A percentile compares a stretch with the other conserved stretches of the same genome.
phyloP scores from a whole-genome alignment of 1,140 invertebrate genomes.

The Trissolcus basalis region DNA sequence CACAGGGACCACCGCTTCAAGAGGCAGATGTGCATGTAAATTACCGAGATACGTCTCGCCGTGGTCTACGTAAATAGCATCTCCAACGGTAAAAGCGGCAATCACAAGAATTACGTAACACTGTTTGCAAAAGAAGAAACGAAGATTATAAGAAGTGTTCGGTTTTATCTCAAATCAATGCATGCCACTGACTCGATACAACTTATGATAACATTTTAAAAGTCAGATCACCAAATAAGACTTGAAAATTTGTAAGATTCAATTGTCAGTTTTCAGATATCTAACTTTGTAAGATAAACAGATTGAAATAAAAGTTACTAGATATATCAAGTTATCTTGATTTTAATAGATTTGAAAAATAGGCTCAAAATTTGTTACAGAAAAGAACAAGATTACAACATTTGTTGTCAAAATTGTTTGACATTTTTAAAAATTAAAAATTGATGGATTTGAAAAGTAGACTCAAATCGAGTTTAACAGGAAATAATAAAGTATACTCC shows the following conservation, averaged over 20 bases:
- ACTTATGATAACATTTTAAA: no score
- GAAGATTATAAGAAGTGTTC: not conserved
- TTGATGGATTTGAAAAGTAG: not conserved
- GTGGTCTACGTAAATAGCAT: constrained; percentile 49
- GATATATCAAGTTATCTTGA: no score
- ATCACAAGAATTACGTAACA: constrained; percentile 29
- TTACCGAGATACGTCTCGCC: constrained; percentile 39
- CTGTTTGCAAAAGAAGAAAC: constrained; percentile 16
- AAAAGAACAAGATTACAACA: no score
- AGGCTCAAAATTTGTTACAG: no score
- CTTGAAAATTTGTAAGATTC: no score
- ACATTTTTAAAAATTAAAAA: not conserved
- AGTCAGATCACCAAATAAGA: not conserved
- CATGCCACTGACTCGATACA: no score
- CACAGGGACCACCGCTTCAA: constrained; percentile 48
- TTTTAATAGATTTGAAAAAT: no score
- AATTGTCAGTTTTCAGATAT: no score
- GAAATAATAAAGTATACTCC: constrained; percentile 6
- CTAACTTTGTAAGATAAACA: no score
- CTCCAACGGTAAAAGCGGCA: constrained; percentile 32
- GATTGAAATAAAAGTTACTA: no score
- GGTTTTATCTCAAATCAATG: not conserved
- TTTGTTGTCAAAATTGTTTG: no score
- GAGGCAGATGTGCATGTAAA: constrained; percentile 51
- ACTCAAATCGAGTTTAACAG: not conserved